Percentiles rank a stretch among this genome's conserved stretches.
phyloP scores from a whole-genome alignment of 2,888 invertebrate species.

The Germaria angustata region DNA sequence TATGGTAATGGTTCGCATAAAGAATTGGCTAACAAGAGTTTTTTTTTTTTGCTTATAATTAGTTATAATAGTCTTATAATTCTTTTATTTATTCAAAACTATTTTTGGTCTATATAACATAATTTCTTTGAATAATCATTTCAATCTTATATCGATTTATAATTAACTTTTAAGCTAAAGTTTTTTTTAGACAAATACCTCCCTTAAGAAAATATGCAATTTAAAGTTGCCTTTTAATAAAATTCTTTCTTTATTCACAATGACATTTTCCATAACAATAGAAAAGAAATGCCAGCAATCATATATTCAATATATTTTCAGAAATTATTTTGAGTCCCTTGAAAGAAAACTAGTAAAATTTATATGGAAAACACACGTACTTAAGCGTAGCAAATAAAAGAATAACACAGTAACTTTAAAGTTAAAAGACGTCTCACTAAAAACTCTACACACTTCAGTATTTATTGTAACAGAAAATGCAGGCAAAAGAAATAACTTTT shows the following conservation, averaged over 20 bases:
- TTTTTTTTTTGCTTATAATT: too few species aligned
- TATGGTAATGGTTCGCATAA: too few species aligned
- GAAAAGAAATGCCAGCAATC: not conserved
- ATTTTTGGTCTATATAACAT: too few species aligned
- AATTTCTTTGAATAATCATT: too few species aligned
- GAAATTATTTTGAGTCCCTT: not conserved
- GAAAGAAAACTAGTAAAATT: not conserved
- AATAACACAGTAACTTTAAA: slow-evolving; percentile 17
- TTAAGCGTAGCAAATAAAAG: not conserved
- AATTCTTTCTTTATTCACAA: not conserved
- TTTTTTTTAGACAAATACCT: too few species aligned
- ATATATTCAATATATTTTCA: slow-evolving; percentile 2
- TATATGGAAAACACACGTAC: slow-evolving; percentile 18
- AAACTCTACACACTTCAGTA: not conserved
- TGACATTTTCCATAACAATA: slow-evolving; percentile 12
- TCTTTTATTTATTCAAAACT: too few species aligned
- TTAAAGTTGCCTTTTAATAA: not conserved
- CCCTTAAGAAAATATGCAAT: too few species aligned
- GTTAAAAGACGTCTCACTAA: not conserved
- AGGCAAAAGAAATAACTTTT: not conserved
- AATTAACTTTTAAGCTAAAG: too few species aligned
- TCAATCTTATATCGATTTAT: too few species aligned
- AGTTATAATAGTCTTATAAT: too few species aligned
- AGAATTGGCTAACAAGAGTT: too few species aligned
- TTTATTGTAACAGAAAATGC: slow-evolving; percentile 12